Base-by-base conservation (phyloP, 2,113 vertebrate species). In the Ctenodactylus gundi region DNA sequence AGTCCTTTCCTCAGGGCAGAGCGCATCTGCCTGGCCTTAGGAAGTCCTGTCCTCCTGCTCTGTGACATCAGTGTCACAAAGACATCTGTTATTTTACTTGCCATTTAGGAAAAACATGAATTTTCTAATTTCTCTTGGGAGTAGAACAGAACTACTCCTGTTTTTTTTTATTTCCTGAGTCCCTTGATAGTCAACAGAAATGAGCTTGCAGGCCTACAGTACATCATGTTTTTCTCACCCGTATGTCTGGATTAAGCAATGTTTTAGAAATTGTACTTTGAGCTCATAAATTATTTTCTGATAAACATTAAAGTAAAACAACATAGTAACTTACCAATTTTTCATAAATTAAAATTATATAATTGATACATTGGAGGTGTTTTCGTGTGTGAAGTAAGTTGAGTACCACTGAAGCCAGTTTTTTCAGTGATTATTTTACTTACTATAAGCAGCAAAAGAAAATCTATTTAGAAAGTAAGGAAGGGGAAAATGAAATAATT, bases 391-490 rank as follows among this genome's bases (percentile, higher is more conserved):
- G 70, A n/a, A n/a, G n/a, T 90, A 62, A 65, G 53, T 25, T 84
- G n/a, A 84, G 51, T 80, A 73, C n/a, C n/a, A 57, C 2, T 76
- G 39, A 72, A 87, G 51, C 39, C 29, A 70, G 41, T 49, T 76
- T 75, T 81, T 75, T n/a, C n/a, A 80, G 7, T 77, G 60, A 64
- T 82, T 78, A 90, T 20, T 65, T 57, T 58, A 57, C 27, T 73
- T 88, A 65, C 55, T 44, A 62, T 82, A 34, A 94, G 34, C 39
- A 90, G 94, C 88, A 78, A 55, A 86, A 65, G 17, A 27, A 88
- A 93, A 58, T 57, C 36, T 18, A 2, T 84, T 88, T 34, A 83
- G 53, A 94, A 70, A 23, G 2, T 75, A 76, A 31, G 20, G 64
- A 83, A 65, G 34, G 6, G 70, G 25, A n/a, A 83, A 90, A 72